Evolutionary conservation across 2,113 vertebrate genomes (phyloP).

Genomic region (Semnornis frantzii): DNA sequence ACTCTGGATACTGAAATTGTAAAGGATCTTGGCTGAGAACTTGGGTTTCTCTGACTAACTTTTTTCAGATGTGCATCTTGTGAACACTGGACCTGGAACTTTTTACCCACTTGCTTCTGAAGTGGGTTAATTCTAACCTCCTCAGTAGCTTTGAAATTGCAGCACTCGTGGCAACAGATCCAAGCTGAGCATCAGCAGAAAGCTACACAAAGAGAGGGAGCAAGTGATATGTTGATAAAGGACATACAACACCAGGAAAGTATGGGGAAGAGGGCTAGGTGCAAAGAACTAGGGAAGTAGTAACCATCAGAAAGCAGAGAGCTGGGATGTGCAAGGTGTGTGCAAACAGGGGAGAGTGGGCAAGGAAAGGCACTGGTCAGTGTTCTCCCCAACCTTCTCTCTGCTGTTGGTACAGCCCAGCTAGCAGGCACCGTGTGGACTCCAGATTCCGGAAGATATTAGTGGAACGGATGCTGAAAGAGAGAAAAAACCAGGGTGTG

Average conservation of each 20-base stretch:
- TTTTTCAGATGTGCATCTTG: neutral
- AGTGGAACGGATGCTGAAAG: constrained; percentile 89
- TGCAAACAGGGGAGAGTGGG: neutral
- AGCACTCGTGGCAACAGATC: neutral
- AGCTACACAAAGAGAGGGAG: neutral
- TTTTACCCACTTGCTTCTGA: neutral
- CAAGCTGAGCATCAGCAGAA: neutral
- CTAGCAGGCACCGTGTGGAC: constrained; percentile 90
- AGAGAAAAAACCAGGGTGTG: constrained; percentile 42
- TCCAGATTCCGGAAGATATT: constrained; percentile 94
- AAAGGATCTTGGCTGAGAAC: neutral
- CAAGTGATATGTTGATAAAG: neutral
- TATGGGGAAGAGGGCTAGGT: neutral
- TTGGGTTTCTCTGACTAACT: neutral
- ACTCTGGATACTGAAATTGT: neutral
- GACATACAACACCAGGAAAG: neutral
- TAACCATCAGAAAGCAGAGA: neutral
- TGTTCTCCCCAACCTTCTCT: constrained; percentile 82
- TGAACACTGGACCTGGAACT: neutral
- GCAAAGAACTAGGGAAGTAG: neutral
- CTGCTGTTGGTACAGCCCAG: constrained; percentile 89
- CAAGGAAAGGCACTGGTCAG: neutral
- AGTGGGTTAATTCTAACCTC: neutral
- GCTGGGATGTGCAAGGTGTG: neutral
- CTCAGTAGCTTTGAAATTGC: neutral